Base-by-base conservation (phyloP, 2,113 vertebrate species). In the Nesoenas mayeri region DNA sequence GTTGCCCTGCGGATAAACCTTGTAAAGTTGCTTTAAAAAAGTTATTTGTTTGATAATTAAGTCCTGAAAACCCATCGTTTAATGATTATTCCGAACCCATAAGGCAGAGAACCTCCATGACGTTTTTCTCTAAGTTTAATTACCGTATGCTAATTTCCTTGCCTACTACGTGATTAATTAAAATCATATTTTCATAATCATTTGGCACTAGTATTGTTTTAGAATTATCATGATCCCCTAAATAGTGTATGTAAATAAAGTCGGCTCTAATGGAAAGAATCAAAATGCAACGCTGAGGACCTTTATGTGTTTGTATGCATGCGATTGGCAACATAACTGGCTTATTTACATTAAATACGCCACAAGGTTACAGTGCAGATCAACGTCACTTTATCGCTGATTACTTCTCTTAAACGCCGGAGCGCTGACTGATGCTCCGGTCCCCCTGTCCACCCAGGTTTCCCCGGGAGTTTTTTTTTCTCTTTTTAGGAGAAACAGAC, bases 321-420 rank as follows among this genome's bases (percentile, higher is more conserved):
- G 98, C 98, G 98, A 99, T 98, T 99, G 99, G 99, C 99, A 99
- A 98, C 99, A 99, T 98, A 99, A 99, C 99, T 98, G 98, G 98
- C 99, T 99, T 99, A 99, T 99, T 99, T 99, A 99, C 99, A 99
- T 99, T 99, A 99, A 99, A 99, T 99, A 98, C 99, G 99, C 99
- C 99, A 99, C 99, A 99, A 99, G 99, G 99, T 99, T 99, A 99
- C 99, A 99, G 99, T 99, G 99, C 98, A 98, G 98, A 99, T 99
- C 99, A 99, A 98, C 99, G 99, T 99, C 99, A 99, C 99, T 99
- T 99, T 98, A 99, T 99, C 98, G 98, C 99, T 99, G 98, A 99
- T 99, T 99, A 99, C 99, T 99, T 99, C 98, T 99, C 98, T 99
- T 99, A 99, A 99, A 98, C 99, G 98, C 98, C 95, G 96, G 97